phyloP scores from a whole-genome alignment of 2,888 invertebrate species.

The Caenorhabditis wallacei region DNA sequence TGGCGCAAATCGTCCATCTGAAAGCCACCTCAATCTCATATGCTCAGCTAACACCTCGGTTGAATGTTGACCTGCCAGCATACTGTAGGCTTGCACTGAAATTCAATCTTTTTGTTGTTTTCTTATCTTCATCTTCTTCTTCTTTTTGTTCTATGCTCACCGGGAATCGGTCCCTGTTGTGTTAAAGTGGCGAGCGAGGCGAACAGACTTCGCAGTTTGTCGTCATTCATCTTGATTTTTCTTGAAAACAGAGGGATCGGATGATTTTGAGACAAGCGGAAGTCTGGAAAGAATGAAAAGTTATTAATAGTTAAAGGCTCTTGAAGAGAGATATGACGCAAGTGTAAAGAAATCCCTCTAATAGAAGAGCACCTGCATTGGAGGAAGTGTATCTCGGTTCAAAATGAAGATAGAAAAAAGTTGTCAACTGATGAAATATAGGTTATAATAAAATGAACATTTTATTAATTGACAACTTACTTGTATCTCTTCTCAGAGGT shows the following conservation, averaged over 20 bases:
- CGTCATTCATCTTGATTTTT: conserved; percentile 67
- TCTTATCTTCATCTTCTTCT: too few species aligned
- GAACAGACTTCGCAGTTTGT: conserved; percentile 70
- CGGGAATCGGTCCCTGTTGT: conserved; percentile 73
- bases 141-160: conserved; percentile 34
- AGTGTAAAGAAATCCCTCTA: too few species aligned
- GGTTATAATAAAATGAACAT: too few species aligned
- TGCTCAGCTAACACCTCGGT: conserved; percentile 73
- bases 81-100: conserved; percentile 75
- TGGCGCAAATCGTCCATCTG: conserved; percentile 70
- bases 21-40: conserved; percentile 71
- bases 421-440: too few species aligned
- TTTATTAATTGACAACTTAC: too few species aligned
- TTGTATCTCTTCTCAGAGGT: too few species aligned
- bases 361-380: too few species aligned
- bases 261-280: neutral
- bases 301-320: too few species aligned
- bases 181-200: conserved; percentile 71
- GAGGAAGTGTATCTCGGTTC: too few species aligned
- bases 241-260: neutral
- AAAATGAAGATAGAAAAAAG: too few species aligned
- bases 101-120: conserved; percentile 9
- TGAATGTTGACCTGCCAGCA: conserved; percentile 68
- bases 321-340: too few species aligned
- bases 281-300: too few species aligned